Evolutionary conservation across 30 jellyfish, hydroid and myxozoan genomes (phyloP).

Genomic region (Aurelia aurita): DNA sequence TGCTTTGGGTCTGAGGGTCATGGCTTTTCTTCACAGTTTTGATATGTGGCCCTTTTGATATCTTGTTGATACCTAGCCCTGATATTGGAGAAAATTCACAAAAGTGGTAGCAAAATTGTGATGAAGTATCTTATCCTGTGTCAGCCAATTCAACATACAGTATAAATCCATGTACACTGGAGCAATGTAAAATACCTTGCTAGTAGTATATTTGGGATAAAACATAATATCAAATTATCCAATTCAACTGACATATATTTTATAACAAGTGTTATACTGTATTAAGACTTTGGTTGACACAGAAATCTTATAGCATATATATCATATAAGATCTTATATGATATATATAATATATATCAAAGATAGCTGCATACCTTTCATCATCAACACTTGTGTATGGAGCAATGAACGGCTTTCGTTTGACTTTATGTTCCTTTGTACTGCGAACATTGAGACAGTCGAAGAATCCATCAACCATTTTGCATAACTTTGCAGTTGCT

Average conservation of each 20-base stretch:
- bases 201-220: neutral
- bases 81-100: no score
- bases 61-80: no score
- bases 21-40: no score
- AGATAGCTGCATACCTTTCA: neutral
- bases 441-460: slow-evolving; percentile 30
- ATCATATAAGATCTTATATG: no score
- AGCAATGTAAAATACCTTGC: neutral
- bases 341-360: no score
- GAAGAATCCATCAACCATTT: slow-evolving; percentile 63
- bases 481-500: slow-evolving; percentile 69
- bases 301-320: neutral
- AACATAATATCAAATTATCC: no score
- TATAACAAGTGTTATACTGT: neutral
- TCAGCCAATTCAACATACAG: neutral
- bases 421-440: neutral
- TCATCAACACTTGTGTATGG: slow-evolving; percentile 1
- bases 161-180: neutral
- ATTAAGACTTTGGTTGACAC: neutral
- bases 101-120: no score
- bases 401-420: neutral
- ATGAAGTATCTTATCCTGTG: no score
- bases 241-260: no score
- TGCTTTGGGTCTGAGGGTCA: no score
- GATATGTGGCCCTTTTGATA: no score